Conservation (phyloP, 1,140 invertebrate species). For the Druon quercuslanigerum region DNA sequence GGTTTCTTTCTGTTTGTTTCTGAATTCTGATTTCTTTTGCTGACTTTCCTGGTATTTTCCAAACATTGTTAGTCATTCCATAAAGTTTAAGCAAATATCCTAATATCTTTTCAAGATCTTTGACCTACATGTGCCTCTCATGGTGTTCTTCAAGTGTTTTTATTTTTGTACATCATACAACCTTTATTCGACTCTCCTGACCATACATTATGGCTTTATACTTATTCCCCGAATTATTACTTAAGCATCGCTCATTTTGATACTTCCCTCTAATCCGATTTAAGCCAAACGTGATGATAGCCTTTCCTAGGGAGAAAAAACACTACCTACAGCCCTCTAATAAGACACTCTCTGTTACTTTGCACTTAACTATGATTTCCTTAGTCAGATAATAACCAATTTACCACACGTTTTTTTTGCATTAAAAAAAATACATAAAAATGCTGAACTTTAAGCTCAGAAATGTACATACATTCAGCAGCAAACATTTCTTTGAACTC, state of each 20-base stretch:
- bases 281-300: neutral
- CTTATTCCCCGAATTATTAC: neutral
- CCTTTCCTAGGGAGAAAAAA: neutral
- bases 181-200: too few relatives aligned
- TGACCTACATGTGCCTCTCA: neutral
- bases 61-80: neutral
- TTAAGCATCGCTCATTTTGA: neutral
- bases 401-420: neutral
- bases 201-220: neutral
- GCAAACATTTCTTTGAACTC: too few relatives aligned
- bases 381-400: neutral
- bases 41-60: neutral
- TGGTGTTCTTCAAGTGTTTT: too few relatives aligned
- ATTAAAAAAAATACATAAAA: neutral
- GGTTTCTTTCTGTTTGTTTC: too few relatives aligned
- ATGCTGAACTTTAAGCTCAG: too few relatives aligned
- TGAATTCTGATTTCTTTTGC: neutral
- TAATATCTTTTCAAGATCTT: neutral
- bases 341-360: neutral
- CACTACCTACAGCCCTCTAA: neutral
- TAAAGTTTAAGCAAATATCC: neutral
- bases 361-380: neutral
- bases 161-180: too few relatives aligned
- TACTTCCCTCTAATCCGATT: constrained; percentile 16
- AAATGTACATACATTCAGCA: too few relatives aligned